phyloP scores from a whole-genome alignment of 2,888 invertebrate genomes.

The Trissonchulus latispiculum region DNA sequence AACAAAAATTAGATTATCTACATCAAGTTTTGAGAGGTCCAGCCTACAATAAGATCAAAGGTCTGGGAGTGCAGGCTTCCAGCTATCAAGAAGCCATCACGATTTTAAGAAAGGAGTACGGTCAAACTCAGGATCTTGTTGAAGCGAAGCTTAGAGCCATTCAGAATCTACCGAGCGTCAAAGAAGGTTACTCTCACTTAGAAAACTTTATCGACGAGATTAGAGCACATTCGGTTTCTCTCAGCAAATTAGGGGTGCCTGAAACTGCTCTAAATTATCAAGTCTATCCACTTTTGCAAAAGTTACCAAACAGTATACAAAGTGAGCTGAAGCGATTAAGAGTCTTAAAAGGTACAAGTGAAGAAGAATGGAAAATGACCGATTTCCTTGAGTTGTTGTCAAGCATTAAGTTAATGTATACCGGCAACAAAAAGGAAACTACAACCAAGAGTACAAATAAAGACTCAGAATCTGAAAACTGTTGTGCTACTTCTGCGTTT shows the following conservation, averaged over 20 bases:
- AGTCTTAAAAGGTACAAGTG: background rate
- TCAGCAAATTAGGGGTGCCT: background rate
- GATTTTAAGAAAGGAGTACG: background rate
- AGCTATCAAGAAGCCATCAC: background rate
- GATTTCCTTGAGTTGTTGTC: background rate
- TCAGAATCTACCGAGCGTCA: background rate
- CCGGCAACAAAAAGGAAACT: background rate
- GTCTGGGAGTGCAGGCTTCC: background rate
- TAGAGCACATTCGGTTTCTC: background rate
- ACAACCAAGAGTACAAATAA: background rate
- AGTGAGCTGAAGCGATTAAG: background rate
- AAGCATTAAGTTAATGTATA: background rate
- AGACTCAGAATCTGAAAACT: background rate
- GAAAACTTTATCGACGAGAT: background rate
- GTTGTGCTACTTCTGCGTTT: background rate
- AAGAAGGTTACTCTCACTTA: background rate
- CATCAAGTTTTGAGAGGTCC: background rate
- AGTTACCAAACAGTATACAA: background rate
- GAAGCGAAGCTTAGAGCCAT: background rate
- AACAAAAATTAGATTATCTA: slow-evolving; percentile 6
- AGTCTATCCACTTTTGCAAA: background rate
- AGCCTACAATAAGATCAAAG: slow-evolving; percentile 1
- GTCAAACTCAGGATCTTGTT: background rate
- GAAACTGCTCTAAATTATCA: background rate
- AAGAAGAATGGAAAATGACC: background rate